Percentiles rank a stretch among this genome's conserved stretches.
phyloP scores from a whole-genome alignment of 2,888 invertebrate genomes.

The Dicycla oo region DNA sequence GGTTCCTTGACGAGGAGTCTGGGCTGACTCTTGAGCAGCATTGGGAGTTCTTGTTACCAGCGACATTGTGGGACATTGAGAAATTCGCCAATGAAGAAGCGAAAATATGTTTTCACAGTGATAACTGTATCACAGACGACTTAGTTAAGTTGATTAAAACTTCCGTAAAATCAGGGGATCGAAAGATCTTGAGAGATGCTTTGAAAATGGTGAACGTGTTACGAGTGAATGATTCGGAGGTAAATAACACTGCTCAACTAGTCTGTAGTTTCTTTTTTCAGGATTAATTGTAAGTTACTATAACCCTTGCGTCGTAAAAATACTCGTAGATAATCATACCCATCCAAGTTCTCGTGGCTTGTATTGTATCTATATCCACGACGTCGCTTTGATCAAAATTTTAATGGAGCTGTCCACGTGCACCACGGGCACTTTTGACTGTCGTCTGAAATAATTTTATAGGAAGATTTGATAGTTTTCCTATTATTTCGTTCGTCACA shows the following conservation, averaged over 20 bases:
- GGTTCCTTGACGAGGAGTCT: conserved; percentile 78
- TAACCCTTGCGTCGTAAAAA: neutral
- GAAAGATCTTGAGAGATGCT: conserved; percentile 72
- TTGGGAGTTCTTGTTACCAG: conserved; percentile 80
- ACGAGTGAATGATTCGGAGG: conserved; percentile 79
- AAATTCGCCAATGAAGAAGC: conserved; percentile 79
- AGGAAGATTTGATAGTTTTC: no score
- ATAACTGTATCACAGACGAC: conserved; percentile 80
- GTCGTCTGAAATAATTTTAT: neutral
- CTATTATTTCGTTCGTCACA: neutral
- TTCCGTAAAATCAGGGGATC: conserved; percentile 73
- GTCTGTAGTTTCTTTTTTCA: neutral
- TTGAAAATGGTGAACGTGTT: conserved; percentile 75
- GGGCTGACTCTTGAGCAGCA: conserved; percentile 77
- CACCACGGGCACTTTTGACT: neutral
- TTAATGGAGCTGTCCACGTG: neutral
- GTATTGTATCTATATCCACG: neutral
- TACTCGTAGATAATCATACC: neutral
- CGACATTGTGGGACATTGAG: conserved; percentile 82
- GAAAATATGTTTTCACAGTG: conserved; percentile 78
- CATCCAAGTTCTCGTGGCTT: neutral
- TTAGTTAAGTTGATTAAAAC: conserved; percentile 76
- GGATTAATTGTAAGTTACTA: neutral
- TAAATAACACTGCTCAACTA: conserved; percentile 49
- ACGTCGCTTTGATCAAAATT: neutral